Evolutionary conservation across 2,797 vertebrate genomes (phyloP), one percentile per base, ranked within the genome.

Genomic region (Glossophaga mutica): DNA sequence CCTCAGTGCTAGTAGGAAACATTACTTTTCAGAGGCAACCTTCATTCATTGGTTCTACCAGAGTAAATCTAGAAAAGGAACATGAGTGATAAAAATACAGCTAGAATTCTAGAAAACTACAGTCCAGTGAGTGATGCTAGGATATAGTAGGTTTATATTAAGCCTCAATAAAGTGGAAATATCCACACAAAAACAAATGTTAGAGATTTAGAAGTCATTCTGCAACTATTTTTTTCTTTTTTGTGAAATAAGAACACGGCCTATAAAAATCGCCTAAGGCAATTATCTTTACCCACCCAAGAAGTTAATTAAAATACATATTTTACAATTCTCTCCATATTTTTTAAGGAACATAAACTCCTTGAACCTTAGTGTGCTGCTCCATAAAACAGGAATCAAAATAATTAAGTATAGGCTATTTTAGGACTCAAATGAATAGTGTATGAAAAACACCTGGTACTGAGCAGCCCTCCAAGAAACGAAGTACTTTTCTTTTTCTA

Each of bases 41-140:
- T 92, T 91, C 82, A 91, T 82, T 77, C 15, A 19, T 44, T 73
- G 57, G 46, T 9, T 94, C 6, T 32, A 44, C 86, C 24, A 83
- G 59, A 92, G 68, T 91, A 92, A 94, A 94, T 70, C 59, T 87
- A 85, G 44, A 91, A 92, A 90, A 94, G 29, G 24, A 82, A 14
- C 12, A 79, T 37, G 21, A 16, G 87, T 92, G 84, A 87, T 37
- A 70, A 94, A 94, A 67, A 18, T 70, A 3, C 81, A 87, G 19
- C 44, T 52, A 48, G 34, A 67, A 48, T 55, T 71, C 37, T 50
- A 32, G 62, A 92, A 94, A 88, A 90, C 84, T 73, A 82, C 73
- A 85, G 34, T 29, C 9, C 29, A 62, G 37, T 44, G 74, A 70
- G 67, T 34, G 37, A 90, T 29, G 9, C n/a, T 55, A 90, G 86